Percentiles rank a stretch among this genome's conserved stretches.
Evolutionary conservation across 2,113 vertebrate species (phyloP).

Genomic region (Abramis brama): DNA sequence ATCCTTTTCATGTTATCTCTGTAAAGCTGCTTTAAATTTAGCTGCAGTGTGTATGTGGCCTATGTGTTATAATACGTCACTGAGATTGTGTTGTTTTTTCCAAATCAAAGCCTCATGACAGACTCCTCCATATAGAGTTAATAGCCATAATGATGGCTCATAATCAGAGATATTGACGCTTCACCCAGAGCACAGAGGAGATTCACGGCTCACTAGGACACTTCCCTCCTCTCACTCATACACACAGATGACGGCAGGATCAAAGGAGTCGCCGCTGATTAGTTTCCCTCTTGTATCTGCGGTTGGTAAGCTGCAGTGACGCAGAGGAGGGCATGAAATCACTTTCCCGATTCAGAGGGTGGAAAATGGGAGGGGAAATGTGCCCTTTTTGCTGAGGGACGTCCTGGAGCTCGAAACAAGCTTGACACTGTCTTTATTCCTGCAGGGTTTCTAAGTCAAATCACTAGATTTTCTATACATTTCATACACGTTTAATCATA

Average conservation of each 20-base stretch:
- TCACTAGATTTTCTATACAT: background rate
- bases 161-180: background rate
- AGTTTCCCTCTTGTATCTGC: slow-evolving; percentile 28
- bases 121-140: background rate
- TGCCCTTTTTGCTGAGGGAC: background rate
- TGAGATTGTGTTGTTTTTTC: no score
- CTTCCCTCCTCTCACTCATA: background rate
- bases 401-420: background rate
- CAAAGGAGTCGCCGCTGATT: slow-evolving; percentile 32
- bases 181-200: background rate
- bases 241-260: slow-evolving; percentile 14
- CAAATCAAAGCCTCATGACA: no score
- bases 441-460: background rate
- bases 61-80: no score
- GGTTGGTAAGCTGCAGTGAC: slow-evolving; percentile 3
- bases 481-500: background rate
- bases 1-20: no score
- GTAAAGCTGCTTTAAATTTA: no score
- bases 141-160: background rate
- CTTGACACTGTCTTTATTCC: background rate
- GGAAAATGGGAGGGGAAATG: background rate
- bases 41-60: no score
- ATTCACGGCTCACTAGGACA: background rate
- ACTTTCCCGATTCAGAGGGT: background rate
- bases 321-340: background rate